These are phyloP conservation scores for Apis cerana DNA, from an alignment of 1,140 invertebrate genomes.

Conservation along the genomic window DNA sequence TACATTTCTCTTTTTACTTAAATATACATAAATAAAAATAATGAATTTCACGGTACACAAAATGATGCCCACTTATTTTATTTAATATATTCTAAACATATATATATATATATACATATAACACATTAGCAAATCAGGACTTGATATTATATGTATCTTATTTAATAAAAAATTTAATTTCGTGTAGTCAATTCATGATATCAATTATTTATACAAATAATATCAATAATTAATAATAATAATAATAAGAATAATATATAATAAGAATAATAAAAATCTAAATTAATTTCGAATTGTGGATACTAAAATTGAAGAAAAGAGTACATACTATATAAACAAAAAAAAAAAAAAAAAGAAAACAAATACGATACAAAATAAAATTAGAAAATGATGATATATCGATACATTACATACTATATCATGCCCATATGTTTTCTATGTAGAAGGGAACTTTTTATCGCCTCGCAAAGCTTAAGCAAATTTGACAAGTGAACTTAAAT, in stretches of 20 bases:
- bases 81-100: constrained; percentile 14
- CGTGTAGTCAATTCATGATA: constrained; percentile 12
- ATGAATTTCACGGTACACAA: background rate
- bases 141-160: constrained; percentile 21
- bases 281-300: constrained; percentile 35
- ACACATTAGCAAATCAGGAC: constrained; percentile 58
- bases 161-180: constrained; percentile 30
- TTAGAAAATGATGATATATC: background rate
- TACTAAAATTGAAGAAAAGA: constrained; percentile 19
- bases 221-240: constrained; percentile 21
- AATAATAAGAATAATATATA: constrained; percentile 39
- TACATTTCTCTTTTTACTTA: constrained; percentile 14
- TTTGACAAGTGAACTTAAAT: constrained; percentile 15
- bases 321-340: constrained; percentile 11
- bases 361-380: background rate
- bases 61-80: constrained; percentile 33
- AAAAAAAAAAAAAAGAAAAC: background rate
- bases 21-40: constrained; percentile 10
- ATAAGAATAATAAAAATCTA: constrained; percentile 33
- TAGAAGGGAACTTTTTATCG: constrained; percentile 6
- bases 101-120: background rate
- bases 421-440: constrained; percentile 9
- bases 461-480: constrained; percentile 8
- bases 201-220: background rate
- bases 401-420: background rate